Conservation (phyloP, 2,797 vertebrate species). For the Neosilurus hyrtlii region DNA sequence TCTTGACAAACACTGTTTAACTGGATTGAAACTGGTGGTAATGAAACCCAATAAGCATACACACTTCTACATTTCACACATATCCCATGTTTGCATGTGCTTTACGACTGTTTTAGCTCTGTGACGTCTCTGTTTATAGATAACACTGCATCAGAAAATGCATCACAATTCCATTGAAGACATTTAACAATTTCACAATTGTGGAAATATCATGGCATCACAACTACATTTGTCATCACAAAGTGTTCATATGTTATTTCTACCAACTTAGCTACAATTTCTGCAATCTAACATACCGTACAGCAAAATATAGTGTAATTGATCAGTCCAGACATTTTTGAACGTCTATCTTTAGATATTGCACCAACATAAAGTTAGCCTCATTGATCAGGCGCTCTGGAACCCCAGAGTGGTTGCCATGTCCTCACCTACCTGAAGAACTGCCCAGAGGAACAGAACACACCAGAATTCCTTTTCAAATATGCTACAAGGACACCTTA, state of each 20-base stretch:
- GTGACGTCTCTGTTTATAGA: not conserved
- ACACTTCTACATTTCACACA: not conserved
- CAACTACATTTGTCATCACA: not conserved
- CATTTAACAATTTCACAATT: not conserved
- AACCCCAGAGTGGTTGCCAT: not conserved
- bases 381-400: not conserved
- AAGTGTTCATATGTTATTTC: not conserved
- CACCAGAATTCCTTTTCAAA: not conserved
- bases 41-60: not conserved
- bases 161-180: not conserved
- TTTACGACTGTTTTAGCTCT: not conserved
- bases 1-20: not conserved
- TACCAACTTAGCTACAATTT: too few species aligned
- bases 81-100: not conserved
- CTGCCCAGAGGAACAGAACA: not conserved
- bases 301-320: too few species aligned
- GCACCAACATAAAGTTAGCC: too few species aligned
- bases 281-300: too few species aligned
- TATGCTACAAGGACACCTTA: not conserved
- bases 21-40: not conserved
- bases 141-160: not conserved
- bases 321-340: too few species aligned
- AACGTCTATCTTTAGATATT: too few species aligned
- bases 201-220: not conserved
- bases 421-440: not conserved